phyloP scores from a whole-genome alignment of 2,113 vertebrate genomes.

The Psophia crepitans region DNA sequence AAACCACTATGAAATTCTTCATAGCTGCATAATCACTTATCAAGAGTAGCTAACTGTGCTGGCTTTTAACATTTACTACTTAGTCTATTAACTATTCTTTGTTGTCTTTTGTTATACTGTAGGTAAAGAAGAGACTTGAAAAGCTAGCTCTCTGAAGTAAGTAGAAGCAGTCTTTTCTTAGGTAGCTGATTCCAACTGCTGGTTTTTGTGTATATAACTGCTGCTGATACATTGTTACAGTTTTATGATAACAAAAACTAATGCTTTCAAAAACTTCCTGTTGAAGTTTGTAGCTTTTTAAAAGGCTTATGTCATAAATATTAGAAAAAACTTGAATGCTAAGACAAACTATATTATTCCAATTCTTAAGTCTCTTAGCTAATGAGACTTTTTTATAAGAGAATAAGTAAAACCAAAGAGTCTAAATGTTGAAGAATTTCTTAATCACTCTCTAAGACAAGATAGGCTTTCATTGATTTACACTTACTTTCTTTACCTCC shows the following conservation, averaged over 20 bases:
- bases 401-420: not conserved
- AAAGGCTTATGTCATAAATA: not conserved
- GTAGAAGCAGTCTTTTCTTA: not conserved
- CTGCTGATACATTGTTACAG: not conserved
- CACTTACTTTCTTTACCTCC: not conserved
- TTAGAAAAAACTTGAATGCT: not conserved
- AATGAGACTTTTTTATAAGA: no score
- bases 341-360: not conserved
- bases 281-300: not conserved
- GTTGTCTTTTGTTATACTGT: not conserved
- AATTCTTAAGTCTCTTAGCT: not conserved
- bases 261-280: not conserved
- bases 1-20: not conserved
- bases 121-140: not conserved
- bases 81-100: not conserved
- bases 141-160: not conserved
- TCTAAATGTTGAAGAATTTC: not conserved
- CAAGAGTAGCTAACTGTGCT: not conserved
- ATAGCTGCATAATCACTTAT: not conserved
- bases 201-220: not conserved
- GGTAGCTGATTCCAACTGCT: not conserved
- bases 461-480: no score
- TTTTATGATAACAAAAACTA: not conserved
- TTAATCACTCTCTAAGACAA: not conserved
- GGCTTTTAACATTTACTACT: not conserved